Conservation (phyloP, 2,797 vertebrate species). For the Steatocranus sp. region DNA sequence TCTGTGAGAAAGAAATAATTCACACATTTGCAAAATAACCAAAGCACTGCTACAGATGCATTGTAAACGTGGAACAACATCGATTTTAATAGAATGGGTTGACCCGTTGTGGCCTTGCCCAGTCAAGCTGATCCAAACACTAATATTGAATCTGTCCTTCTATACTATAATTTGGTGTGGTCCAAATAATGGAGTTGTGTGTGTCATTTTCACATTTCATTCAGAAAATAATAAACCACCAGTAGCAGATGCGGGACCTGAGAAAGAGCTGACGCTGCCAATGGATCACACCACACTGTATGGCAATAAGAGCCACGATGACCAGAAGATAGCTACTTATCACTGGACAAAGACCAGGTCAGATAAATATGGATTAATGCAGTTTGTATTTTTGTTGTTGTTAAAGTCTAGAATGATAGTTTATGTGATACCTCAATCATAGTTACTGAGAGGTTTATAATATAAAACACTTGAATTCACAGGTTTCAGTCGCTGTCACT, state of each 20-base stretch:
- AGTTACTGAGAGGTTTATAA: neutral
- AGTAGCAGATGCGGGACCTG: constrained; percentile 90
- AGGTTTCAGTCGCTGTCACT: neutral
- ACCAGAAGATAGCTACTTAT: constrained; percentile 90
- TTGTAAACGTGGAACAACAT: neutral
- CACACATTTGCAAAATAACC: neutral
- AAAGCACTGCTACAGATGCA: neutral
- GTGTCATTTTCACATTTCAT: neutral
- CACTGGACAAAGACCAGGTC: constrained; percentile 90
- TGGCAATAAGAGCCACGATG: constrained; percentile 92
- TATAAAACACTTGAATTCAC: neutral
- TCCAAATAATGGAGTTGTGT: neutral
- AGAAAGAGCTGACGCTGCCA: constrained; percentile 94
- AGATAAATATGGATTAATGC: neutral
- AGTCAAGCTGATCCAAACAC: neutral
- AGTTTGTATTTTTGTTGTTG: neutral
- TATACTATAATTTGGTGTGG: neutral
- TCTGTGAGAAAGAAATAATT: neutral
- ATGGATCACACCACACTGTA: constrained; percentile 92
- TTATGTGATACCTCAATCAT: neutral
- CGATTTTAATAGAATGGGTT: neutral
- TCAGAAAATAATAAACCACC: constrained; percentile 97
- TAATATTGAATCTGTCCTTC: neutral
- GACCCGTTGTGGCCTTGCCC: neutral
- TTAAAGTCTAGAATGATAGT: neutral